These are phyloP conservation scores for Tridacna crocea DNA, from an alignment of 2,888 invertebrate species.

Conservation along the genomic window DNA sequence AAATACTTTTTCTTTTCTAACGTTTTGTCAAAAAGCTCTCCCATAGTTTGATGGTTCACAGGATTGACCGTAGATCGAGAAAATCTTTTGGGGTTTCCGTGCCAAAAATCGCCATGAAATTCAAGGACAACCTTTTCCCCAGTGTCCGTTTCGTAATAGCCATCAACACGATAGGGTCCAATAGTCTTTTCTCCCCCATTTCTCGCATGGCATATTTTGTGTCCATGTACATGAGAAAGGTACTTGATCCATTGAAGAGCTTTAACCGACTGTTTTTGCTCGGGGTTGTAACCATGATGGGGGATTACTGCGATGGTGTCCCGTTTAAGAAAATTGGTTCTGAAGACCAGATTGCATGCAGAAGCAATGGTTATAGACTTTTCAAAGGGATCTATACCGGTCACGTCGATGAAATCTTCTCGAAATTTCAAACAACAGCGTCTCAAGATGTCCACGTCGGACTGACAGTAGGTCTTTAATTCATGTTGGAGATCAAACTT, in stretches of 20 bases:
- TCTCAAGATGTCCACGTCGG: slow-evolving; percentile 45
- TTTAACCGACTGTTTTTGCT: no score
- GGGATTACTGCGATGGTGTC: slow-evolving; percentile 47
- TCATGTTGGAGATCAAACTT: slow-evolving; percentile 42
- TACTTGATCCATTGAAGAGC: slow-evolving; percentile 54
- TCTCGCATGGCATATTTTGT: slow-evolving; percentile 36
- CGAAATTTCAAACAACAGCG: no score
- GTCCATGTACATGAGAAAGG: slow-evolving; percentile 19
- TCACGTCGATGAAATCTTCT: no score
- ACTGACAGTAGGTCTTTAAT: slow-evolving; percentile 41
- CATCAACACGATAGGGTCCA: slow-evolving; percentile 54
- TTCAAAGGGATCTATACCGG: slow-evolving; percentile 52
- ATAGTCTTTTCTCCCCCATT: no score
- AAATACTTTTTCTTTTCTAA: slow-evolving; percentile 44
- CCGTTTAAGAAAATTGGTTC: slow-evolving; percentile 39
- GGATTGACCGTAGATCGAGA: slow-evolving; percentile 48
- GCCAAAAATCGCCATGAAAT: no score
- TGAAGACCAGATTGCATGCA: slow-evolving; percentile 44
- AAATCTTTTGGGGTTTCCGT: slow-evolving; percentile 30
- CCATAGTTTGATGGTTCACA: slow-evolving; percentile 44
- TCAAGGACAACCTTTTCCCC: slow-evolving; percentile 45
- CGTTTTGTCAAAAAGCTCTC: slow-evolving; percentile 43
- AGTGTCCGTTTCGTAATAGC: slow-evolving; percentile 39
- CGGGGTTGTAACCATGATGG: slow-evolving; percentile 51
- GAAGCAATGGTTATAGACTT: slow-evolving; percentile 48